Evolutionary conservation across 2,888 invertebrate species (phyloP).

Genomic region (Drosophila anceps): DNA sequence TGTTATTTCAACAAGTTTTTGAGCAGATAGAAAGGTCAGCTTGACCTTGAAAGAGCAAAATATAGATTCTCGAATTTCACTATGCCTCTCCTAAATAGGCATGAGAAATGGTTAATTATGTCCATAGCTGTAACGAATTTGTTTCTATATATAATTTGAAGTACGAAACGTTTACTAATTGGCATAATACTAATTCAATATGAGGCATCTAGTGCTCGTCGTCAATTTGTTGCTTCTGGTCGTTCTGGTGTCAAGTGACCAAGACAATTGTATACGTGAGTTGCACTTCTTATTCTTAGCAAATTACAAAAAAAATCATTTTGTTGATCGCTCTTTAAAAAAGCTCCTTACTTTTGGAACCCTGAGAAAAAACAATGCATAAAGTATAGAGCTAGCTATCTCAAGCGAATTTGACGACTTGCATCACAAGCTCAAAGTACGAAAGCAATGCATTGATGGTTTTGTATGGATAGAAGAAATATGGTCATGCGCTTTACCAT

Average conservation of each 20-base stretch:
- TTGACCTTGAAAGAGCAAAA: background rate
- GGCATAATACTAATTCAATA: background rate
- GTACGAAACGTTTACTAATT: background rate
- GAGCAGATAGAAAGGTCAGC: background rate
- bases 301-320: background rate
- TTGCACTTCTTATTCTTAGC: background rate
- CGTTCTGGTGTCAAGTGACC: background rate
- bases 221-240: background rate
- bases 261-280: conserved; percentile 2
- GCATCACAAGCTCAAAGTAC: background rate
- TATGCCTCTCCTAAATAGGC: background rate
- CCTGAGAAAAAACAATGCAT: fast-evolving
- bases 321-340: background rate
- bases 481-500: background rate
- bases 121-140: conserved; percentile 4
- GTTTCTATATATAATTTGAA: background rate
- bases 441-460: background rate
- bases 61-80: background rate
- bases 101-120: background rate
- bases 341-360: background rate
- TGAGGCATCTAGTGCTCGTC: background rate
- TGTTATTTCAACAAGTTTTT: background rate
- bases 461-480: background rate
- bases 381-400: background rate
- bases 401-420: too few species aligned